Evolutionary conservation across 2,888 invertebrate genomes (phyloP).

Genomic region (Venustoraphidia nigricollis): DNA sequence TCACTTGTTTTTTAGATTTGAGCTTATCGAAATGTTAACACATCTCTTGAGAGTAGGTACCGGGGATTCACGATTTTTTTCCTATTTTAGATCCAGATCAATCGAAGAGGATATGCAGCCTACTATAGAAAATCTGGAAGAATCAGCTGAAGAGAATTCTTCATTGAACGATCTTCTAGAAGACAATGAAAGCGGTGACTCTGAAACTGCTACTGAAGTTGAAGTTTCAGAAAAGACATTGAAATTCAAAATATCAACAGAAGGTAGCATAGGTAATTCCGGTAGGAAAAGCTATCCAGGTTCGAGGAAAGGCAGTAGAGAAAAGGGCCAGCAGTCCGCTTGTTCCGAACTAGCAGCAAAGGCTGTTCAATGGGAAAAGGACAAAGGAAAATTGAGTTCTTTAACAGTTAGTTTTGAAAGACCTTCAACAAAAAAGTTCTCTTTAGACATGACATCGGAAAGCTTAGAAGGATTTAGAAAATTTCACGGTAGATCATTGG

Average conservation of each 20-base stretch:
- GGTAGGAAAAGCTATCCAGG: constrained; percentile 48
- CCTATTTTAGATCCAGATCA: constrained; percentile 28
- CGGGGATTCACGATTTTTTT: no score
- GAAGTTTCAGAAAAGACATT: constrained; percentile 59
- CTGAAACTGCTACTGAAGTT: constrained; percentile 55
- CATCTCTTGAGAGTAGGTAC: no score
- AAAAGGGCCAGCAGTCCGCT: constrained; percentile 32
- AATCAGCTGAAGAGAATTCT: constrained; percentile 19
- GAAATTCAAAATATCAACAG: constrained; percentile 62
- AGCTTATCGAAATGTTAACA: no score
- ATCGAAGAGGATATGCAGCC: constrained; percentile 33
- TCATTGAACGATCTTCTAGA: constrained; percentile 36
- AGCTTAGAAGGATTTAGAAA: constrained; percentile 25
- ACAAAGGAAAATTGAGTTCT: constrained; percentile 20
- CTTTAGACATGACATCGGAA: constrained; percentile 24
- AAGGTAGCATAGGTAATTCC: constrained; percentile 33
- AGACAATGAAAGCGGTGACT: constrained; percentile 41
- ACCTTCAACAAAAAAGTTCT: constrained; percentile 20
- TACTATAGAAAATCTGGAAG: constrained; percentile 24
- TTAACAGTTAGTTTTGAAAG: constrained; percentile 25
- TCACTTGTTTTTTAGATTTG: no score
- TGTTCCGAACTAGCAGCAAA: constrained; percentile 30
- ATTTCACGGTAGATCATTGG: constrained; percentile 16
- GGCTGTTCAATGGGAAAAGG: constrained; percentile 31
- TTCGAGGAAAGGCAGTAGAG: constrained; percentile 51